A percentile compares a stretch with the other conserved stretches of the same genome.
These are phyloP conservation scores for Acyrthosiphon pisum DNA, from an alignment of 1,140 invertebrate species.

Conservation along the genomic window DNA sequence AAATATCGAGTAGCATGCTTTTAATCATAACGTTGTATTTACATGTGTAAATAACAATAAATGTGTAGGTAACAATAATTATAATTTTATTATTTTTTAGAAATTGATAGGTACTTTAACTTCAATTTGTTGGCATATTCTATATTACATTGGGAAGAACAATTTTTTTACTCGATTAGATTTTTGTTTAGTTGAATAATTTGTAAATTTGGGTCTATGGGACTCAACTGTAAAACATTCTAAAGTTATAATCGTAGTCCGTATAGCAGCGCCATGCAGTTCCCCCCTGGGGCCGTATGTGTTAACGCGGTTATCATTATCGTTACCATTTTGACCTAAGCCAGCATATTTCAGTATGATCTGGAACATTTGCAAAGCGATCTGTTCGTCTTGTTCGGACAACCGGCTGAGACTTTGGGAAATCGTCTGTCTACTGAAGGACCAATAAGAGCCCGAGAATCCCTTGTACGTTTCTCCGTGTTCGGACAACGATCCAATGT, in stretches of 20 bases:
- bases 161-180: not conserved
- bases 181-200: not conserved
- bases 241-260: not conserved
- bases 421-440: constrained; percentile 81
- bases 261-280: not conserved
- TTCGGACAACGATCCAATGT: constrained; percentile 70
- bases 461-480: constrained; percentile 86
- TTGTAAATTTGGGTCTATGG: not conserved
- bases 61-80: too few relatives aligned
- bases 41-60: too few relatives aligned
- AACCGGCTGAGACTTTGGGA: constrained; percentile 83
- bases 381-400: constrained; percentile 85
- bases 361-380: constrained; percentile 81
- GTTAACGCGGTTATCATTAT: not conserved
- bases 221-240: too few relatives aligned
- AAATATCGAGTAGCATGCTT: too few relatives aligned
- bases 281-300: too few relatives aligned
- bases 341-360: constrained; percentile 82
- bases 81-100: too few relatives aligned
- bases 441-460: constrained; percentile 87
- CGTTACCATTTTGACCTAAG: constrained; percentile 74
- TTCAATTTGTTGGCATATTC: not conserved
- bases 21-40: too few relatives aligned
- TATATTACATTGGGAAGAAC: not conserved
- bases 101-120: too few relatives aligned